phyloP scores from a whole-genome alignment of 1,140 invertebrate species.

The Octopus sinensis region DNA sequence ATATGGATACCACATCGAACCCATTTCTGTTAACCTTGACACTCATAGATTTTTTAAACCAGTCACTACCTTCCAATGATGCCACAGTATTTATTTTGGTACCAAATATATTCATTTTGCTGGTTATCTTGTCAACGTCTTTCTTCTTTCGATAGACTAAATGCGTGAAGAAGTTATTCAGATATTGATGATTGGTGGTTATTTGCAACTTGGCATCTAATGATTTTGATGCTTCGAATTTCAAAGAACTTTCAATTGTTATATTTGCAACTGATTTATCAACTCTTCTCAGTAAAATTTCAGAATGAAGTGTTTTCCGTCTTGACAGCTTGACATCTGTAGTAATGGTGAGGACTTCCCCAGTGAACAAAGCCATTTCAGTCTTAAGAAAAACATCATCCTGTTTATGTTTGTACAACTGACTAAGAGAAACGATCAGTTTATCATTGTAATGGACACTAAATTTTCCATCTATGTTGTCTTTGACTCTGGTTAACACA shows the following conservation, averaged over 20 bases:
- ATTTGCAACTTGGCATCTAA: background rate
- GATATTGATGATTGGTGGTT: background rate
- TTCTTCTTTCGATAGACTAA: background rate
- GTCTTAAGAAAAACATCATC: background rate
- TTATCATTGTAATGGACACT: background rate
- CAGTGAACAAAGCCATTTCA: background rate
- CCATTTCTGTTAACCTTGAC: background rate
- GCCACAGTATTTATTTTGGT: background rate
- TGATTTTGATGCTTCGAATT: background rate
- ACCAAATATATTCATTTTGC: background rate
- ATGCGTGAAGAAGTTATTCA: background rate
- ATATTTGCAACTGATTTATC: background rate
- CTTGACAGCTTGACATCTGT: background rate
- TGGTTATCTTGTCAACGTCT: background rate
- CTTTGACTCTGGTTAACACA: too few species aligned
- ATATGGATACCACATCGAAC: background rate
- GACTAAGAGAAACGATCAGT: background rate
- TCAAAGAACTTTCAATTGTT: too few species aligned
- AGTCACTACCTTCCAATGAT: background rate
- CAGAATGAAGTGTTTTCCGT: background rate
- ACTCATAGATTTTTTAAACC: background rate
- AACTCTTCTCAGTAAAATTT: background rate
- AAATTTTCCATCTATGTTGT: background rate
- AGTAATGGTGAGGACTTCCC: background rate
- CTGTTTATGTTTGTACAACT: background rate